phyloP scores from a whole-genome alignment of 2,888 invertebrate species.

The Crossocerus cetratus region DNA sequence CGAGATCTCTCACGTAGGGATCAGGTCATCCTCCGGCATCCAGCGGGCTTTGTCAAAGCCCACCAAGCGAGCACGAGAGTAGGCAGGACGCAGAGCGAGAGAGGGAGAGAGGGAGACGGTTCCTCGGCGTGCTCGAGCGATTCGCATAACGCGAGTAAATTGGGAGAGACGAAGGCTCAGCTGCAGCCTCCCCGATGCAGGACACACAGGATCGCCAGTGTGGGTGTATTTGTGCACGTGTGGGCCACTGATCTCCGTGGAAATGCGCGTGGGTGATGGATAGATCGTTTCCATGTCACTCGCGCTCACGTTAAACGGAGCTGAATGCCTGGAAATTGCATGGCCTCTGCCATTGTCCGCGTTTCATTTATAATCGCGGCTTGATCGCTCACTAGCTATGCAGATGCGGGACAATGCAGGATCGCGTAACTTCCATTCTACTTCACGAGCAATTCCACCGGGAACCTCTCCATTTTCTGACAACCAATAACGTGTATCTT shows the following conservation, averaged over 20 bases:
- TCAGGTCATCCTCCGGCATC: conserved; percentile 48
- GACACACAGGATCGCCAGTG: conserved; percentile 32
- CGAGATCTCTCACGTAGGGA: conserved; percentile 28
- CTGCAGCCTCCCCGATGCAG: conserved; percentile 48
- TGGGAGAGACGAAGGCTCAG: conserved; percentile 42
- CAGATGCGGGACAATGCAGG: conserved; percentile 53
- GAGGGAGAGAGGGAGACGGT: conserved; percentile 17
- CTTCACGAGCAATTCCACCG: too few relatives aligned
- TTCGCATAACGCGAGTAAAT: conserved; percentile 5
- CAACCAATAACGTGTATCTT: too few relatives aligned
- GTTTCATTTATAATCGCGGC: conserved; percentile 33
- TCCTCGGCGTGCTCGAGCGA: conserved; percentile 21
- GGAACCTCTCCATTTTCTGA: too few relatives aligned
- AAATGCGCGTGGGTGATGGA: conserved; percentile 73
- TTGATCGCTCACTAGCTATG: conserved; percentile 31
- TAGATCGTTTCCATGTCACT: conserved; percentile 70
- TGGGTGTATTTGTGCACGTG: conserved; percentile 21
- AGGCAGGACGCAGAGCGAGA: background rate
- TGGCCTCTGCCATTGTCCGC: conserved; percentile 49
- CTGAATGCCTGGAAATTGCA: conserved; percentile 63
- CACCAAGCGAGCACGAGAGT: conserved; percentile 19
- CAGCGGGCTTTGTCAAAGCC: conserved; percentile 17
- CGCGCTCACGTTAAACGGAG: conserved; percentile 64
- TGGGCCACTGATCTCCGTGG: conserved; percentile 26
- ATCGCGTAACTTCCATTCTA: too few relatives aligned